These are phyloP conservation scores for Trichopria drosophilae DNA, from an alignment of 2,888 invertebrate genomes.

Conservation along the genomic window DNA sequence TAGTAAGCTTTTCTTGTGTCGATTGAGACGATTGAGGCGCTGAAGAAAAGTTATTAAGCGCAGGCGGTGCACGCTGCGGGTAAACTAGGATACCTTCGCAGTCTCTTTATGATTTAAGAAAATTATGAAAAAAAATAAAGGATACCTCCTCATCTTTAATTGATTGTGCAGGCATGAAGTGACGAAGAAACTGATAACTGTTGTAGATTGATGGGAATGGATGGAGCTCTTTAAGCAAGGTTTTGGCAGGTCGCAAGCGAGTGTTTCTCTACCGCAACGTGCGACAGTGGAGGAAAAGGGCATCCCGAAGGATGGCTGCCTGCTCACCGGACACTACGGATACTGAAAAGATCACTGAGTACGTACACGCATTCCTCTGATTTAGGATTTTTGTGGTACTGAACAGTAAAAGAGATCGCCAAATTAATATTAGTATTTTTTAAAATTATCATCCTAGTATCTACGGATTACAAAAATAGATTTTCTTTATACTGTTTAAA, in stretches of 20 bases:
- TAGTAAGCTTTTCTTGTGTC: too few relatives aligned
- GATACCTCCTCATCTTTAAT: slow-evolving; percentile 12
- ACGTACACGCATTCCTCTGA: too few relatives aligned
- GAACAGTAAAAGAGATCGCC: too few relatives aligned
- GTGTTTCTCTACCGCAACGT: slow-evolving; percentile 68
- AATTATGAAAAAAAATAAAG: slow-evolving; percentile 5
- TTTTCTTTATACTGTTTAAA: too few relatives aligned
- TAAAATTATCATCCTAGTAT: too few relatives aligned
- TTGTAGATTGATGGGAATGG: slow-evolving; percentile 56
- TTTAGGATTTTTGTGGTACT: too few relatives aligned
- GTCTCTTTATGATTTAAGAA: slow-evolving; percentile 6
- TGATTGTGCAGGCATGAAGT: slow-evolving; percentile 16
- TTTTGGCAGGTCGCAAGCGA: slow-evolving; percentile 61
- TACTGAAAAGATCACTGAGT: slow-evolving; percentile 48
- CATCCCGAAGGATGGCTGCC: slow-evolving; percentile 48
- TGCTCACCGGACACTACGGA: slow-evolving; percentile 40
- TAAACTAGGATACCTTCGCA: background rate
- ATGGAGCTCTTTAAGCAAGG: slow-evolving; percentile 52
- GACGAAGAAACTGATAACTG: slow-evolving; percentile 43
- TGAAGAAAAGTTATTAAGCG: too few relatives aligned
- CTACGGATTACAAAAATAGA: too few relatives aligned
- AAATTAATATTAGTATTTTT: too few relatives aligned
- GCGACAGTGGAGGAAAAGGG: slow-evolving; percentile 59
- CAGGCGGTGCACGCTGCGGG: too few relatives aligned
- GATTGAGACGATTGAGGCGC: too few relatives aligned